A percentile compares a stretch with the other conserved stretches of the same genome.
These are phyloP conservation scores for Napeogenes inachia DNA, from an alignment of 2,888 invertebrate genomes.

Conservation along the genomic window DNA sequence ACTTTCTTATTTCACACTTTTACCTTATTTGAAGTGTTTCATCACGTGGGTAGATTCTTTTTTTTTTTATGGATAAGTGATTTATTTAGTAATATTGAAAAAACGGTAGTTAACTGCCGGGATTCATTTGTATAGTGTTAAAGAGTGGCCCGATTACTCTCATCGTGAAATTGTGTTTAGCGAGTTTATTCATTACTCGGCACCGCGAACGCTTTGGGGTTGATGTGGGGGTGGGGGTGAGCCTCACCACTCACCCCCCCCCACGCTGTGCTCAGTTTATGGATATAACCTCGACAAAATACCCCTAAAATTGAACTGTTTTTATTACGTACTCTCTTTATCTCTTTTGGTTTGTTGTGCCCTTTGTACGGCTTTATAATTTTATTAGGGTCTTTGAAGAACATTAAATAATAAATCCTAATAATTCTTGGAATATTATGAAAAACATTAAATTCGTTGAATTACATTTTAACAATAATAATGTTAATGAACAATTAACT, in stretches of 20 bases:
- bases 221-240: conserved; percentile 28
- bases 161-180: conserved; percentile 68
- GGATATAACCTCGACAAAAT: conserved; percentile 78
- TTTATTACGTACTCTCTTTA: conserved; percentile 76
- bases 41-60: no score
- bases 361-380: conserved; percentile 72
- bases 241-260: conserved; percentile 34
- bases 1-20: no score
- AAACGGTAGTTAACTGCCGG: conserved; percentile 19
- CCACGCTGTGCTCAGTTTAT: conserved; percentile 67
- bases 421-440: conserved; percentile 12
- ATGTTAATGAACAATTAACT: no score
- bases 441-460: neutral
- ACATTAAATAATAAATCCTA: conserved; percentile 39
- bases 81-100: neutral
- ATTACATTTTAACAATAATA: no score
- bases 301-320: conserved; percentile 78
- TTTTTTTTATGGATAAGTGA: neutral
- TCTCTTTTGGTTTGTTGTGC: conserved; percentile 73
- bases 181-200: conserved; percentile 76
- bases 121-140: conserved; percentile 35
- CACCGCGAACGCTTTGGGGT: conserved; percentile 47
- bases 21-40: no score
- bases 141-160: conserved; percentile 56
- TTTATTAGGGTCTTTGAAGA: conserved; percentile 62